phyloP scores from a whole-genome alignment of 2,888 invertebrate genomes.

The Mesochorus sp. region DNA sequence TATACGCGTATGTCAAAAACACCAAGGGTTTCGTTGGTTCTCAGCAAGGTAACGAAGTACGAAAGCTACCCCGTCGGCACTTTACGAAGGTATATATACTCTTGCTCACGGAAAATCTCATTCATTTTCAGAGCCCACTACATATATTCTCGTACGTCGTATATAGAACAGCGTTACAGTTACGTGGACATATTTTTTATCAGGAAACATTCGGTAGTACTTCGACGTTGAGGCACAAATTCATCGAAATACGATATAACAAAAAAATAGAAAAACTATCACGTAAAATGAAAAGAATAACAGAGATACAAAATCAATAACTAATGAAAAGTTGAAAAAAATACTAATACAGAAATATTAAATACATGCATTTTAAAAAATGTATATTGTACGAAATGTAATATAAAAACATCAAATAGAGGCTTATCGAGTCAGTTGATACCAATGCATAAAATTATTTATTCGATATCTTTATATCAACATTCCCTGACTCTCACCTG shows the following conservation, averaged over 20 bases:
- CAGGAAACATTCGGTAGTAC: neutral
- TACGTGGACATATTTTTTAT: slow-evolving; percentile 41
- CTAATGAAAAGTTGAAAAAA: neutral
- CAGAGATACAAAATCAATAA: neutral
- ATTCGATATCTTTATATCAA: too few relatives aligned
- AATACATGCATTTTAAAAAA: too few relatives aligned
- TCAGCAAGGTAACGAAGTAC: slow-evolving; percentile 43
- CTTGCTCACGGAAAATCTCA: slow-evolving; percentile 41
- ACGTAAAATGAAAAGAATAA: neutral
- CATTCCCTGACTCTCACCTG: too few relatives aligned
- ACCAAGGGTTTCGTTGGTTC: slow-evolving; percentile 41
- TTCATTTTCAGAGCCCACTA: slow-evolving; percentile 24
- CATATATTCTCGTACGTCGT: neutral
- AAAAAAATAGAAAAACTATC: neutral
- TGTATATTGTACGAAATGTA: too few relatives aligned
- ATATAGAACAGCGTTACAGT: neutral
- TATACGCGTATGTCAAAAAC: slow-evolving; percentile 23
- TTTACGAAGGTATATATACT: slow-evolving; percentile 29
- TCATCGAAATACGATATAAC: neutral
- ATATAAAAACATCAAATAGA: too few relatives aligned
- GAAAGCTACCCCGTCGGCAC: slow-evolving; percentile 41
- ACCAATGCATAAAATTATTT: too few relatives aligned
- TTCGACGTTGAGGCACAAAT: slow-evolving; percentile 25
- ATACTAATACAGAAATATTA: neutral
- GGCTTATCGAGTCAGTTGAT: too few relatives aligned